phyloP scores from a whole-genome alignment of 1,140 invertebrate species.

The Geopemphigus sp. region DNA sequence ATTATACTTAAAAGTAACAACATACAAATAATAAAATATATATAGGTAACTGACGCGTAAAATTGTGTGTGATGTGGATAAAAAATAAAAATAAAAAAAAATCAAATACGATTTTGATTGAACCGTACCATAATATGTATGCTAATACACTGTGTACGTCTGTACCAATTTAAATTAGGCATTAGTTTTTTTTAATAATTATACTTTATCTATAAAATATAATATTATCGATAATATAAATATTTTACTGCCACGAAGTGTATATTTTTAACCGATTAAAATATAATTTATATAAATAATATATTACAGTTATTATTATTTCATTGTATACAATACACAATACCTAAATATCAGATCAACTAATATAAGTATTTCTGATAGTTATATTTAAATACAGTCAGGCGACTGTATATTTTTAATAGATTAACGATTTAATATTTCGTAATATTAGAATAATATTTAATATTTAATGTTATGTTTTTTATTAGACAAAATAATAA shows the following conservation, averaged over 20 bases:
- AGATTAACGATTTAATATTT: slow-evolving; percentile 26
- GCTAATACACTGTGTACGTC: not conserved
- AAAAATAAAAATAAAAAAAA: not conserved
- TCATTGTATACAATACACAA: not conserved
- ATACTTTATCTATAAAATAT: slow-evolving; percentile 7
- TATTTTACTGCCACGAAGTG: not conserved
- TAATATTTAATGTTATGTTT: slow-evolving; percentile 10
- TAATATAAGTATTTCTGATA: slow-evolving; percentile 15
- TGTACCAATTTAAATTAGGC: slow-evolving; percentile 1
- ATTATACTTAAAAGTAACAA: not conserved
- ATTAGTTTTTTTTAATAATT: not conserved
- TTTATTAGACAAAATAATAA: slow-evolving; percentile 12
- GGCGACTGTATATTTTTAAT: slow-evolving; percentile 10
- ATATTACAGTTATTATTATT: not conserved
- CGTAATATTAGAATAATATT: slow-evolving; percentile 3
- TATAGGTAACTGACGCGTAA: slow-evolving; percentile 18
- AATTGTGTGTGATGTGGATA: not conserved
- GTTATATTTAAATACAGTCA: not conserved
- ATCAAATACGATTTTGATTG: slow-evolving; percentile 20
- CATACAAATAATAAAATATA: not conserved
- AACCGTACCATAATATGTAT: not conserved
- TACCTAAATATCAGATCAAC: not conserved
- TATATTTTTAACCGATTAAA: not conserved
- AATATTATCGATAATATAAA: not conserved
- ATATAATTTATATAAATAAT: slow-evolving; percentile 16